Conservation (phyloP, 2,888 invertebrate species). For the Malacosoma neustria region DNA sequence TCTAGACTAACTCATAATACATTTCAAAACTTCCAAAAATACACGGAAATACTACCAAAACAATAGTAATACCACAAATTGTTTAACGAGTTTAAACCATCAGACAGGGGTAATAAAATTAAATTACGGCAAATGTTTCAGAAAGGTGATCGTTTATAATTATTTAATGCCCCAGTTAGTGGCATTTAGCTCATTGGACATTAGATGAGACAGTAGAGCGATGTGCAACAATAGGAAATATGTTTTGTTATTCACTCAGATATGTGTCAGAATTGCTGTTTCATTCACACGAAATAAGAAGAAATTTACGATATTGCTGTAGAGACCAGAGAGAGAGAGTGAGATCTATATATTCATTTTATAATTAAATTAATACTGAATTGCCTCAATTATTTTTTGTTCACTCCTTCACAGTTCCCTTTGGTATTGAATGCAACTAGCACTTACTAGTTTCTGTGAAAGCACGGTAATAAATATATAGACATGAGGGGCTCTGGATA, state of each 20-base stretch:
- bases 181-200: slow-evolving; percentile 4
- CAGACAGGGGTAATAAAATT: slow-evolving; percentile 18
- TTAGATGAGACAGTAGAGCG: slow-evolving; percentile 9
- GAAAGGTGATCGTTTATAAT: slow-evolving; percentile 14
- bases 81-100: slow-evolving; percentile 7
- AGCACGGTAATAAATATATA: too few relatives aligned
- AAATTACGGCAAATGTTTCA: slow-evolving; percentile 17
- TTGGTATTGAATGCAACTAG: too few relatives aligned
- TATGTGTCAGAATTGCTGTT: neutral
- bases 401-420: too few relatives aligned
- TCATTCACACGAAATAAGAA: too few relatives aligned
- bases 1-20: neutral
- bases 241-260: neutral
- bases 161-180: slow-evolving; percentile 15
- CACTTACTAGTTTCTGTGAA: too few relatives aligned
- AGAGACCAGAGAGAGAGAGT: too few relatives aligned
- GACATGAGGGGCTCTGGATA: too few relatives aligned
- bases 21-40: slow-evolving; percentile 5
- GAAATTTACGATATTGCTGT: too few relatives aligned
- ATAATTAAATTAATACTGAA: too few relatives aligned
- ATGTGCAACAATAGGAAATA: slow-evolving; percentile 4
- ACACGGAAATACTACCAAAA: neutral
- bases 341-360: too few relatives aligned
- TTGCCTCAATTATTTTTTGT: too few relatives aligned
- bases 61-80: neutral